These are phyloP conservation scores for Barbus barbus DNA, from an alignment of 2,113 vertebrate species.

Conservation along the genomic window DNA sequence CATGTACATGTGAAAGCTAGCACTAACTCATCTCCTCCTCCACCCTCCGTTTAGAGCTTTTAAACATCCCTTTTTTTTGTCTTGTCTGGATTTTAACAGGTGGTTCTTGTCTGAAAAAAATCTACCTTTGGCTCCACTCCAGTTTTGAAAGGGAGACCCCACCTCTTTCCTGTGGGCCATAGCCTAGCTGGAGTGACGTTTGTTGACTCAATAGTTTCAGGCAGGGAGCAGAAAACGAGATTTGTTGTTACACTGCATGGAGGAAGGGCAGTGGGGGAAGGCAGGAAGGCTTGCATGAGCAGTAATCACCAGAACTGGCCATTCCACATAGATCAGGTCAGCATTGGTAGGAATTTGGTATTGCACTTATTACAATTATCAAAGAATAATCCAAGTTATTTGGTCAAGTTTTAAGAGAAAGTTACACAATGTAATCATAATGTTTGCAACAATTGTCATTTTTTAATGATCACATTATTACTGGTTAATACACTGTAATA, in stretches of 20 bases:
- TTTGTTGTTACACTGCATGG: constrained; percentile 75
- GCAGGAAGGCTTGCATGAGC: constrained; percentile 56
- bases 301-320: constrained; percentile 24
- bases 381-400: not conserved
- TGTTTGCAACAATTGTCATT: not conserved
- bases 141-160: constrained; percentile 71
- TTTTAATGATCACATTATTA: not conserved
- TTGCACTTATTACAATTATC: not conserved
- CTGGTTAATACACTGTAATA: constrained; percentile 3
- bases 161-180: constrained; percentile 66
- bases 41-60: constrained; percentile 28
- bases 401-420: not conserved
- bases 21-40: not conserved
- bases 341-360: not conserved
- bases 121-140: constrained; percentile 68
- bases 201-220: constrained; percentile 79
- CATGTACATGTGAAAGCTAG: constrained; percentile 32
- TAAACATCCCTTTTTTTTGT: constrained; percentile 53
- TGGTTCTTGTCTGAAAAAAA: constrained; percentile 74
- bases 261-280: constrained; percentile 65
- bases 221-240: constrained; percentile 74
- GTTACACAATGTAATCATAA: not conserved
- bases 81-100: constrained; percentile 67
- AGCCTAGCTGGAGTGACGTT: constrained; percentile 71
- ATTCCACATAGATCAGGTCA: not conserved